Conservation (phyloP, 2,797 vertebrate species). For the Triplophysa yarkandensis region DNA sequence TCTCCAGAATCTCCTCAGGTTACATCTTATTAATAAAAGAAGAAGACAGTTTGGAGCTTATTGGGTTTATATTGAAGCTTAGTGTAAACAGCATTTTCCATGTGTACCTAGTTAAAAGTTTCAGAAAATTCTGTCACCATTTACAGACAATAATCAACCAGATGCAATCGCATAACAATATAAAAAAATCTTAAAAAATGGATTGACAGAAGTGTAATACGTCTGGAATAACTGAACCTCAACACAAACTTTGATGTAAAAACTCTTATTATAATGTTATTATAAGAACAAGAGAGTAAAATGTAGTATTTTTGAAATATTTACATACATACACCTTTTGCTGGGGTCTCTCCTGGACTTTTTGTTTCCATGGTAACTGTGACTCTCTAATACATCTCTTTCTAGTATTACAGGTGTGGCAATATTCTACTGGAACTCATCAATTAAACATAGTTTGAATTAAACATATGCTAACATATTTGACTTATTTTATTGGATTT, state of each 20-base stretch:
- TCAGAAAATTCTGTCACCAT: too few species aligned
- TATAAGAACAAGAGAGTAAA: not conserved
- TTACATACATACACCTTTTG: too few species aligned
- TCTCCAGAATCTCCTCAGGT: not conserved
- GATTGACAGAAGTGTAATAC: too few species aligned
- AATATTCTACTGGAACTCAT: not conserved
- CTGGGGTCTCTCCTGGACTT: not conserved
- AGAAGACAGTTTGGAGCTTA: not conserved
- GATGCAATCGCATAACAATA: too few species aligned
- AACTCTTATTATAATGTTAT: not conserved
- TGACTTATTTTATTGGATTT: not conserved
- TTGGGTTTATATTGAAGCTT: not conserved
- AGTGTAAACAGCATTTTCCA: too few species aligned
- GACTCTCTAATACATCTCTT: not conserved
- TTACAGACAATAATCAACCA: too few species aligned
- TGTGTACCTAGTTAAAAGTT: too few species aligned
- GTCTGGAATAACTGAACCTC: too few species aligned
- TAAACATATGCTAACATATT: too few species aligned
- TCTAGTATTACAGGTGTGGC: not conserved
- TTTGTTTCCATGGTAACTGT: not conserved
- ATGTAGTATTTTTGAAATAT: too few species aligned
- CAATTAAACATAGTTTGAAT: not conserved
- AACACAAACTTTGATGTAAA: not conserved
- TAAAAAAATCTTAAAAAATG: too few species aligned
- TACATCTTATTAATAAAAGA: conserved; percentile 10